Evolutionary conservation across 2,113 vertebrate genomes (phyloP), one percentile per base, ranked within the genome.

Genomic region (Rana temporaria): DNA sequence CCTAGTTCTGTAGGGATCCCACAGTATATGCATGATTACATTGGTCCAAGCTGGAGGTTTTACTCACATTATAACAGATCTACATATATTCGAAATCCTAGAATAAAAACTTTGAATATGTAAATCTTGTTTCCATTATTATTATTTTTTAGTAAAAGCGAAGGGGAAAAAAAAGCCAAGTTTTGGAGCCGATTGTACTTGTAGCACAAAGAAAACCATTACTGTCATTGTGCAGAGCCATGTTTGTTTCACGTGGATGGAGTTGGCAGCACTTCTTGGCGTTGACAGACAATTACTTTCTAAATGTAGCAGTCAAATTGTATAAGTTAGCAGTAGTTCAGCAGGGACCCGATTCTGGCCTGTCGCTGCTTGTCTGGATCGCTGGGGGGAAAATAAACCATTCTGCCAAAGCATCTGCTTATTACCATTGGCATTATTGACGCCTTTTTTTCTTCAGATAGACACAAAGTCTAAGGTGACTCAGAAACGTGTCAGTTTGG

Each of bases 261-360:
- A 78, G 67, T 69, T 63, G 57, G 67, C 82, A 38, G 66, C 7
- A 14, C 60, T 55, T 78, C 82, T 78, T 70, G 59, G 65, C 48
- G 66, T 52, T 77, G 57, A 84, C 59, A 80, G 70, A 66, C 70
- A 66, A 38, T 67, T 56, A 66, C 62, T 67, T 82, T 66, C 52
- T 66, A 74, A 82, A 82, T 75, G 80, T 57, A 82, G 80, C 70
- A 65, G 60, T 74, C 24, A 74, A 74, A 74, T 73, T 82, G 80
- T 66, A 67, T 38, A 52, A 82, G 60, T 74, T 75, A 74, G 70
- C 70, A 24, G 16, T 17, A 69, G 59, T 79, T 74, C 63, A 74
- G 67, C 66, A 26, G 78, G 84, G 78, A 85, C 84, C 80, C 73
- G n/a, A n/a, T n/a, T 24, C 32, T 66, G 78, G 78, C 77, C 86